These are phyloP conservation scores for Clostera curtula DNA, from an alignment of 2,888 invertebrate genomes.

Conservation along the genomic window DNA sequence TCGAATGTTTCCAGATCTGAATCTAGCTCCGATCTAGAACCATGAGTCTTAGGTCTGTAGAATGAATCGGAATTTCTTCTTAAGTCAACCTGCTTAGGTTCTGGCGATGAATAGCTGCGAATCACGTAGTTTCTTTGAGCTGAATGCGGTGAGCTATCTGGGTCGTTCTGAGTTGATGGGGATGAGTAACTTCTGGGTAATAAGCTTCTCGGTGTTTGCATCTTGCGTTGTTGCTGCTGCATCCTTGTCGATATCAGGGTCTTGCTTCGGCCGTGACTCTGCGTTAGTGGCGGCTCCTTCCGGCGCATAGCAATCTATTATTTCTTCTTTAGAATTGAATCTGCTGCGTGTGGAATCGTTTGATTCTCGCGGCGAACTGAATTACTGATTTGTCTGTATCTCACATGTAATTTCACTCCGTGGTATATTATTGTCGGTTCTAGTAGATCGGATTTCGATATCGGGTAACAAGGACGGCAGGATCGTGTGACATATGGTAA, in stretches of 20 bases:
- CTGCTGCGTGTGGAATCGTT: constrained; percentile 38
- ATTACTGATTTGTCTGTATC: constrained; percentile 30
- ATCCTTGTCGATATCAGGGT: constrained; percentile 57
- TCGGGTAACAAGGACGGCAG: constrained; percentile 58
- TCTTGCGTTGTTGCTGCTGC: constrained; percentile 54
- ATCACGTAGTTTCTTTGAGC: constrained; percentile 41
- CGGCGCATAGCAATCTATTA: constrained; percentile 41
- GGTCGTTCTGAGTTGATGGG: constrained; percentile 46
- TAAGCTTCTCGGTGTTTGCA: constrained; percentile 40
- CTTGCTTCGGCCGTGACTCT: constrained; percentile 40
- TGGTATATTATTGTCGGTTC: constrained; percentile 52
- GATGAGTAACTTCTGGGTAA: constrained; percentile 62
- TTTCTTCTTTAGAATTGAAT: constrained; percentile 13
- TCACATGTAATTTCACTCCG: constrained; percentile 45
- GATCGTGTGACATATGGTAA: constrained; percentile 67
- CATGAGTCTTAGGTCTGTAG: constrained; percentile 47
- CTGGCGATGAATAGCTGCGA: constrained; percentile 61
- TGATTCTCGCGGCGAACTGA: constrained; percentile 43
- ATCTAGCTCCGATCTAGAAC: constrained; percentile 55
- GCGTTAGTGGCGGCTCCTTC: constrained; percentile 41
- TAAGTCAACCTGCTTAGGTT: constrained; percentile 46
- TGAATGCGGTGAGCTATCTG: constrained; percentile 25
- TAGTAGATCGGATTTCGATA: constrained; percentile 54
- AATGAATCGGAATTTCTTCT: constrained; percentile 53
- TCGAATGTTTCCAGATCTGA: constrained; percentile 63